Evolutionary conservation across 1,140 invertebrate species (phyloP).

Genomic region (Coenobita brevimanus): DNA sequence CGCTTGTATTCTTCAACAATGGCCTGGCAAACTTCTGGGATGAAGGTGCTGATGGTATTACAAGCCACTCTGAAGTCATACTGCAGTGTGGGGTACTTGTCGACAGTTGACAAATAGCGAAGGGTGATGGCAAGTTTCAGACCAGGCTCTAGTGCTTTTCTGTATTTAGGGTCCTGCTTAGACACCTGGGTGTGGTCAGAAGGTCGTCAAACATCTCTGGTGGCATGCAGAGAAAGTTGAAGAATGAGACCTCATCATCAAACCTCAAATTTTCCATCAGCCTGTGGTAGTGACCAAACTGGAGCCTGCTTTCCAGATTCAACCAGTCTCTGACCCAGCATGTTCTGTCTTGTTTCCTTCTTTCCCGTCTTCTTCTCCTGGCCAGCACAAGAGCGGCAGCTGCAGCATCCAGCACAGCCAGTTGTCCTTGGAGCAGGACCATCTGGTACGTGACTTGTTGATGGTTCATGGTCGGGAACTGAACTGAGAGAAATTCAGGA

Average conservation of each 20-base stretch:
- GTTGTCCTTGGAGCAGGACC: background rate
- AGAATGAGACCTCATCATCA: slow-evolving; percentile 25
- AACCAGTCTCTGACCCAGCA: slow-evolving; percentile 22
- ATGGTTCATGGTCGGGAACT: background rate
- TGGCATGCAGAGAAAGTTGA: slow-evolving; percentile 1
- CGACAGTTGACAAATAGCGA: background rate
- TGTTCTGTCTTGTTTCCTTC: slow-evolving; percentile 35
- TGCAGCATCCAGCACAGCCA: slow-evolving; percentile 28
- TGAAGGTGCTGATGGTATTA: background rate
- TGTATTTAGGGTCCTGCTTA: too few relatives aligned
- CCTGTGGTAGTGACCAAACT: slow-evolving; percentile 20
- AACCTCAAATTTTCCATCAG: slow-evolving; percentile 22
- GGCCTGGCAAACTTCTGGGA: too few relatives aligned
- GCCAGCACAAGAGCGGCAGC: background rate
- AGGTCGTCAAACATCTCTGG: slow-evolving; percentile 8
- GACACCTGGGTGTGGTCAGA: too few relatives aligned
- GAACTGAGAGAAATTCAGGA: too few relatives aligned
- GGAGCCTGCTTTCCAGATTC: slow-evolving; percentile 14
- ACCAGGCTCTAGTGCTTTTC: slow-evolving; percentile 1
- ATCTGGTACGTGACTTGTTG: slow-evolving; percentile 15
- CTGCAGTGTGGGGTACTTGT: slow-evolving; percentile 24
- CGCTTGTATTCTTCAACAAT: too few relatives aligned
- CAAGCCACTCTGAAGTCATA: slow-evolving; percentile 12
- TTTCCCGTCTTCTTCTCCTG: background rate
- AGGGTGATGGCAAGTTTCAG: too few relatives aligned